phyloP scores from a whole-genome alignment of 2,113 vertebrate genomes.

The Ellobius talpinus region DNA sequence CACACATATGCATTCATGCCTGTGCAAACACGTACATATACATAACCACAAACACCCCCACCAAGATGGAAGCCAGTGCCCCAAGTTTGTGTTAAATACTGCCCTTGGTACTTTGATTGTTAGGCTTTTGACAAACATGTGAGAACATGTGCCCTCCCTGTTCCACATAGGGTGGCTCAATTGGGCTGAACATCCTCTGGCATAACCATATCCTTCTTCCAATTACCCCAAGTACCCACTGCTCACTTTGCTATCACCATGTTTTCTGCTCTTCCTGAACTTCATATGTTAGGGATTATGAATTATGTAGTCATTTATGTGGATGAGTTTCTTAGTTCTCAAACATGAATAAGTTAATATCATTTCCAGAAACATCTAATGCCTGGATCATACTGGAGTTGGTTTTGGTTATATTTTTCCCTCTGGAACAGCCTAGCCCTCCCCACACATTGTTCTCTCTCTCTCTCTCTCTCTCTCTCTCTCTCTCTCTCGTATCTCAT shows the following conservation, averaged over 20 bases:
- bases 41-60: background rate
- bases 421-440: background rate
- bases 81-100: fast-evolving
- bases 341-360: background rate
- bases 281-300: too few relatives aligned
- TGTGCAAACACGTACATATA: background rate
- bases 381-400: background rate
- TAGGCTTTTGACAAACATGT: background rate
- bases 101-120: background rate
- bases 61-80: background rate
- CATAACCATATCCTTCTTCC: background rate
- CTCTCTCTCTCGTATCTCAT: background rate
- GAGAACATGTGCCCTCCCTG: background rate
- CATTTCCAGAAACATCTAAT: background rate
- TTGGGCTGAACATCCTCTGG: too few relatives aligned
- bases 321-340: background rate
- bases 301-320: background rate
- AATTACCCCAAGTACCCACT: too few relatives aligned
- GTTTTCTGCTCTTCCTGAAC: background rate
- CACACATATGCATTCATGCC: background rate
- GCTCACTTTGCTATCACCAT: background rate
- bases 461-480: background rate
- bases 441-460: fast-evolving
- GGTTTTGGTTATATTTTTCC: background rate
- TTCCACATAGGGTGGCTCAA: too few relatives aligned